These are phyloP conservation scores for Porites lobata DNA, from an alignment of 92 coral and sea anemone species.

Conservation along the genomic window DNA sequence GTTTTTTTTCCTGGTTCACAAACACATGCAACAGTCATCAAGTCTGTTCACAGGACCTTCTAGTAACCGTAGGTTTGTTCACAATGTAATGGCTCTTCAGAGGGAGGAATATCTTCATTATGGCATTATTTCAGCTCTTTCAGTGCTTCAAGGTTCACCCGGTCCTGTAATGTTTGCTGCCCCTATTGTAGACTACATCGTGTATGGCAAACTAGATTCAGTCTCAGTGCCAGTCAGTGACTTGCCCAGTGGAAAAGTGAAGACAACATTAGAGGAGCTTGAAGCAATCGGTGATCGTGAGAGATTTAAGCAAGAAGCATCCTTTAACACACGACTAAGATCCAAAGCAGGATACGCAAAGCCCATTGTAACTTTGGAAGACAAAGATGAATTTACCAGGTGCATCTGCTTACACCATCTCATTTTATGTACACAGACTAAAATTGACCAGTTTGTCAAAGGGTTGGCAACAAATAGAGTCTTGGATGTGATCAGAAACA, in stretches of 20 bases:
- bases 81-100: constrained; percentile 76
- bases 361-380: too few species aligned
- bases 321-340: too few species aligned
- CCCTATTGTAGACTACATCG: constrained; percentile 68
- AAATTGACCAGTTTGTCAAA: too few species aligned
- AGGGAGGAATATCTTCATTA: constrained; percentile 63
- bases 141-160: constrained; percentile 73
- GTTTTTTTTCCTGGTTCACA: constrained; percentile 72
- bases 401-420: constrained; percentile 17
- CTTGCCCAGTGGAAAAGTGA: constrained; percentile 61
- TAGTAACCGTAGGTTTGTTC: constrained; percentile 62
- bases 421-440: constrained; percentile 23
- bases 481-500: too few species aligned
- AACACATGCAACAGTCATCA: constrained; percentile 67
- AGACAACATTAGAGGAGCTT: constrained; percentile 59
- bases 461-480: too few species aligned
- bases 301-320: too few species aligned
- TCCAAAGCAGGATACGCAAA: too few species aligned
- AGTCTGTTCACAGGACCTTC: constrained; percentile 67
- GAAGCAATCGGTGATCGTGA: constrained; percentile 60
- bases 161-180: constrained; percentile 69
- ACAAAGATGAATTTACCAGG: too few species aligned
- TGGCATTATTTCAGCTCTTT: constrained; percentile 70
- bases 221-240: constrained; percentile 56
- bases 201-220: constrained; percentile 67